phyloP scores from a whole-genome alignment of 1,140 invertebrate genomes.

The Nylanderia fulva region DNA sequence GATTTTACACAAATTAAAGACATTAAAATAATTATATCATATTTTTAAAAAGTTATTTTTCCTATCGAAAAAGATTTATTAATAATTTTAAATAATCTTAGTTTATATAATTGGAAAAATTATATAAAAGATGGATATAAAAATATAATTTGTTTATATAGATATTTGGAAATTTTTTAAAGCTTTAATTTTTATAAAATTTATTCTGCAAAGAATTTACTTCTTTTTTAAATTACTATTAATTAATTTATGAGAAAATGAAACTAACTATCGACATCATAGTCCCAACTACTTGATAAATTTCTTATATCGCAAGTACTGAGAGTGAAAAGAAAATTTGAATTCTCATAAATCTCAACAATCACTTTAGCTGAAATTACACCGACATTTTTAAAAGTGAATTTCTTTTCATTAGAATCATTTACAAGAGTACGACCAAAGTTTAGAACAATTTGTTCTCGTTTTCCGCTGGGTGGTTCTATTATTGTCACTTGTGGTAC shows the following conservation, averaged over 20 bases:
- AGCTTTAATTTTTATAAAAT: not conserved
- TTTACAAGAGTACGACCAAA: slow-evolving; percentile 74
- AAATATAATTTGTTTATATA: no score
- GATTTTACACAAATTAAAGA: not conserved
- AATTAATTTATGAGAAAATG: not conserved
- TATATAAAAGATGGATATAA: not conserved
- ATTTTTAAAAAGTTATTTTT: not conserved
- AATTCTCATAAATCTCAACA: slow-evolving; percentile 70
- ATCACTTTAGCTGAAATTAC: slow-evolving; percentile 72
- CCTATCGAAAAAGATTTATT: not conserved
- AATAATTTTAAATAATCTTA: not conserved
- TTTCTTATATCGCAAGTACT: slow-evolving; percentile 5
- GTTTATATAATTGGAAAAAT: not conserved
- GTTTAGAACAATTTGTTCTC: slow-evolving; percentile 50
- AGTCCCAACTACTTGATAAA: not conserved
- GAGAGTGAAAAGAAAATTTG: slow-evolving; percentile 50
- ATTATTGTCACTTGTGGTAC: slow-evolving; percentile 78
- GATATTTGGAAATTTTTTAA: not conserved
- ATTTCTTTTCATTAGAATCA: slow-evolving; percentile 50
- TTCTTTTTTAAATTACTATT: not conserved
- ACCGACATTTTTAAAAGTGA: slow-evolving; percentile 76
- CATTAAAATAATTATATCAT: no score
- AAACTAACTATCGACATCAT: not conserved
- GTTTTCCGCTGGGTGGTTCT: slow-evolving; percentile 63
- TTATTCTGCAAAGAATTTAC: not conserved